A percentile compares a stretch with the other conserved stretches of the same genome.
Evolutionary conservation across 2,888 invertebrate species (phyloP).

Genomic region (Omphaloscelis lunosa): DNA sequence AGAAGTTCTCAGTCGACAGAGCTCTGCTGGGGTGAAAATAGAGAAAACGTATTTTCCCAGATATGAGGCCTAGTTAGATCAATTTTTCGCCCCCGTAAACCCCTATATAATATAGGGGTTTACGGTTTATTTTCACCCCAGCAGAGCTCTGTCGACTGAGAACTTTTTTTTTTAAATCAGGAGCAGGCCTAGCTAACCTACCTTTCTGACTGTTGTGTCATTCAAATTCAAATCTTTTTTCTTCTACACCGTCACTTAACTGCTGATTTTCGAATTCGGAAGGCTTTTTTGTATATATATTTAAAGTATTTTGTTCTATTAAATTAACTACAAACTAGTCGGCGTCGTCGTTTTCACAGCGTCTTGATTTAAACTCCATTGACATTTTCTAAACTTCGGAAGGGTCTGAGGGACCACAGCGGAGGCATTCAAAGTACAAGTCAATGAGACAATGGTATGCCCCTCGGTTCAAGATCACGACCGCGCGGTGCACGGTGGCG

Average conservation of each 20-base stretch:
- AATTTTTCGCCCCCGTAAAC: too few species aligned
- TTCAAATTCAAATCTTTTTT: neutral
- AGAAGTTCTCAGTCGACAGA: too few species aligned
- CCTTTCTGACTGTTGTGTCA: neutral
- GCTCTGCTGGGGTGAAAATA: too few species aligned
- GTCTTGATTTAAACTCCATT: constrained; percentile 1
- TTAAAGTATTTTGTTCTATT: neutral
- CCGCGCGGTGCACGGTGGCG: constrained; percentile 65
- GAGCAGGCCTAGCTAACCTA: neutral
- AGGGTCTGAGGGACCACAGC: constrained; percentile 19
- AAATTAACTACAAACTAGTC: neutral
- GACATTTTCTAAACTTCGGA: constrained; percentile 13
- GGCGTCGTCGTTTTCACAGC: neutral
- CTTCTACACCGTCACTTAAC: neutral
- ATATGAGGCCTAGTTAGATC: too few species aligned
- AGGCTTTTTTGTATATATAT: neutral
- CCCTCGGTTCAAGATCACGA: constrained; percentile 80
- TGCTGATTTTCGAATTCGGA: neutral
- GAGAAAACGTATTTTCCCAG: too few species aligned
- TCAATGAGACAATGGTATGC: constrained; percentile 71
- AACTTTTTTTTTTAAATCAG: neutral
- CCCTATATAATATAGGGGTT: too few species aligned
- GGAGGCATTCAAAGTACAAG: constrained; percentile 60
- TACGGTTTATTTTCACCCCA: too few species aligned
- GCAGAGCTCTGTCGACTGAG: too few species aligned